Evolutionary conservation across 2,888 invertebrate species (phyloP).

Genomic region (Caenorhabditis virilis): DNA sequence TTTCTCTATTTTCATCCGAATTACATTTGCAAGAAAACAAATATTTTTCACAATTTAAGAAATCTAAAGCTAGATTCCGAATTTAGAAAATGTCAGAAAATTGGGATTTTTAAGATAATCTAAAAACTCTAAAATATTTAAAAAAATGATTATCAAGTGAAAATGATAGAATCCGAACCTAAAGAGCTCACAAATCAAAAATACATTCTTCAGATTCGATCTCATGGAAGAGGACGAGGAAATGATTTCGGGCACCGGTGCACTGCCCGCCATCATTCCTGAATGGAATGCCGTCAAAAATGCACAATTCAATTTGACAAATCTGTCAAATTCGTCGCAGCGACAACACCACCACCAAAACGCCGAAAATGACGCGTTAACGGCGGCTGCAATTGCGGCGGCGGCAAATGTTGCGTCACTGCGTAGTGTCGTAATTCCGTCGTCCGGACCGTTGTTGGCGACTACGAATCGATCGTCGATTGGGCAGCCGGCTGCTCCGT

Average conservation of each 20-base stretch:
- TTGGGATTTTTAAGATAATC: too few relatives aligned
- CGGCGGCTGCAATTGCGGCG: constrained; percentile 16
- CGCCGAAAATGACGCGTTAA: neutral
- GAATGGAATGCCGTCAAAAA: constrained; percentile 26
- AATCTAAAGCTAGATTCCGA: too few relatives aligned
- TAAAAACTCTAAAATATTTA: too few relatives aligned
- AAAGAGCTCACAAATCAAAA: neutral
- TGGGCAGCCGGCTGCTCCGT: constrained; percentile 39
- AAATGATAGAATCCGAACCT: too few relatives aligned
- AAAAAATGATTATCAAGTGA: too few relatives aligned
- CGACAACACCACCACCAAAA: too few relatives aligned
- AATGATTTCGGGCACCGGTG: constrained; percentile 31
- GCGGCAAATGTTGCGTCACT: constrained; percentile 14
- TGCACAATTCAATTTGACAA: neutral
- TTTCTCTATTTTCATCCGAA: too few relatives aligned
- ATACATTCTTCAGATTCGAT: constrained; percentile 24
- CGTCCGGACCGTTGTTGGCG: constrained; percentile 39
- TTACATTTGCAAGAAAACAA: too few relatives aligned
- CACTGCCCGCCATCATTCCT: constrained; percentile 30
- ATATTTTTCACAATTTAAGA: too few relatives aligned
- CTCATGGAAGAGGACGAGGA: constrained; percentile 41
- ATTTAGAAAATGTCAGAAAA: too few relatives aligned
- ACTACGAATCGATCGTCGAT: constrained; percentile 29
- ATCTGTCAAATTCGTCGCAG: too few relatives aligned
- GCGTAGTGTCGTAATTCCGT: constrained; percentile 22